Base-by-base conservation (phyloP, 2,797 vertebrate genomes). In the Rallus crepitans region DNA sequence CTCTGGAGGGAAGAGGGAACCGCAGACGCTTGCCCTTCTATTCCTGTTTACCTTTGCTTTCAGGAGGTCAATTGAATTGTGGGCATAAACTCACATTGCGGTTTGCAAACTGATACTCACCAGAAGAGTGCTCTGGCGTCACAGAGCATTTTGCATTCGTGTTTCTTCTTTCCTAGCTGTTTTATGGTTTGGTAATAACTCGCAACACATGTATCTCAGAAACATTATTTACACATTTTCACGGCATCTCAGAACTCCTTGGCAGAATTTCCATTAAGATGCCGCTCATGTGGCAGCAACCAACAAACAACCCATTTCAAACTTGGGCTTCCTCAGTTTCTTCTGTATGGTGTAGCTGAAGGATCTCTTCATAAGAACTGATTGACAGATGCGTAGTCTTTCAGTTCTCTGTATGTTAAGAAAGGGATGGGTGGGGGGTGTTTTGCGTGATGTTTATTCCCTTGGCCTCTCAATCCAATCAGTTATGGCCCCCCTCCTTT, bases 51-150 rank as follows among this genome's bases (percentile, higher is more conserved):
- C 81, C 90, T 96, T 94, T 90, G 93, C 83, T 96, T 96, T 94
- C 81, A 90, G 93, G 92, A 96, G 88, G 88, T 96, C 94, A 94
- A 16, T 37, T 93, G 82, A 96, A 94, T 90, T 93, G 96, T 82
- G 92, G 86, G 83, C 93, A 96, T 94, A 95, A 94, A 93, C 93
- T 93, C 94, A 93, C 64, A 72, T 33, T 82, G 93, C 0, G 52
- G 92, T 96, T 94, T 97, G 96, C 93, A 97, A 97, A 73, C 66
- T 87, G 95, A 96, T 96, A 93, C 82, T 94, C 91, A 94, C 90
- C 80, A 93, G 88, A 95, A 97, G 75, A 64, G 83, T 76, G 60
- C 90, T 90, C 90, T 92, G 93, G 94, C 77, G 5, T 96, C 94
- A 92, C 77, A 92, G 81, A 87, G 64, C 78, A 87, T 93, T 96